Base-by-base conservation (phyloP, 37 sponge, comb jelly and placozoan genomes). In the Chondrosia reniformis region DNA sequence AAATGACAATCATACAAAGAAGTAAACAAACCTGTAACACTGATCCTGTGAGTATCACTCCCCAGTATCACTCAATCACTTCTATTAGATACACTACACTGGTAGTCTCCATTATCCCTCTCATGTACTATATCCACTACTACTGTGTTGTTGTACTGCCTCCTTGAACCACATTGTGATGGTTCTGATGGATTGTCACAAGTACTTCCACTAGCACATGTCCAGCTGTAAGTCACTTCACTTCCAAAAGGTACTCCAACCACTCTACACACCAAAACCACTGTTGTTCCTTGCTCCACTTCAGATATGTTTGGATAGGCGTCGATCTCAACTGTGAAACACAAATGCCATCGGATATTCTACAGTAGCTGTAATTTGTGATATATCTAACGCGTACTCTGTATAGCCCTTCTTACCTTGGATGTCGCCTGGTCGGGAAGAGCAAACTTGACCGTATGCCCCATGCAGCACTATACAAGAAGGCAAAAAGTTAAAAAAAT, bases 261-360 rank as follows among this genome's bases (percentile, higher is more conserved):
- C 39, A 69, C 72, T 34, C 36, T 31, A 25, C 72, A 69, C 43
- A 69, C 72, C 72, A 69, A 21, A 41, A 69, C 43, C 31, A 69
- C 40, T 15, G 72, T 69, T 21, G 72, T 69, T 24, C 72, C 72
- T 69, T 40, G 72, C 37, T 31, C 31, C 37, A 69, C 72, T 8
- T 12, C n/a, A 39, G 72, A 13, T 13, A 12, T 69, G 72, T 40
- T 69, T 19, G 43, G 72, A 44, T 69, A 69, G 43, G 72, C 72
- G 42, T 69, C 72, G 24, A 69, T 69, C n/a, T 43, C 43, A 17
- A 69, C 72, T 69, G 72, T 6, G 22, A n/a, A n/a, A n/a, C n/a
- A n/a, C n/a, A n/a, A n/a, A n/a, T n/a, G n/a, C n/a, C n/a, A n/a
- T n/a, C n/a, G n/a, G n/a, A n/a, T n/a, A n/a, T n/a, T n/a, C n/a